Evolutionary conservation across 2,113 vertebrate species (phyloP).

Genomic region (Sceloporus tristichus): DNA sequence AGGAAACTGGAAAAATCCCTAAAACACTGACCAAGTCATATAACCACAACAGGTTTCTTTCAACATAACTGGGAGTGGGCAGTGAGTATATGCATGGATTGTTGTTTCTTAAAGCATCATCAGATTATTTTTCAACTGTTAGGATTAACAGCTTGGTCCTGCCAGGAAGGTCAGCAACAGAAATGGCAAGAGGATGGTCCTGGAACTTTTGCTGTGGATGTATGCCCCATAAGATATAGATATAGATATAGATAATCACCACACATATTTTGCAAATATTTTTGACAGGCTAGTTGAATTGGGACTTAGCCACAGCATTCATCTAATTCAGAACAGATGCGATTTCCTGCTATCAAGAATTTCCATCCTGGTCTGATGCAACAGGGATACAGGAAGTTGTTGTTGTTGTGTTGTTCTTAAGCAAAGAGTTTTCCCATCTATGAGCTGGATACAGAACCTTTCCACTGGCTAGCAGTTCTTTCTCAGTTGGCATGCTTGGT

Average conservation of each 20-base stretch:
- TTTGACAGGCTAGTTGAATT: background rate
- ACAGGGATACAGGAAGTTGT: background rate
- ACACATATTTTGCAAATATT: background rate
- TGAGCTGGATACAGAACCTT: background rate
- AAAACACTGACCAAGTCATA: conserved; percentile 79
- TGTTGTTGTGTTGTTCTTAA: background rate
- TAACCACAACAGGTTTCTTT: conserved; percentile 84
- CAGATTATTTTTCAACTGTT: conserved; percentile 56
- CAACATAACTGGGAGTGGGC: conserved; percentile 77
- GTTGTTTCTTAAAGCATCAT: conserved; percentile 41
- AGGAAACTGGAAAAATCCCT: conserved; percentile 83
- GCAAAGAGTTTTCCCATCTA: background rate
- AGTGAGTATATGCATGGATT: conserved; percentile 58
- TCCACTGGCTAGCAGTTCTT: conserved; percentile 1
- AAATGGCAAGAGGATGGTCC: too few species aligned
- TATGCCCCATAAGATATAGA: background rate
- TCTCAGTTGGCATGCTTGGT: background rate
- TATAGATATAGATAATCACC: too few species aligned
- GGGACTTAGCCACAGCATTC: background rate
- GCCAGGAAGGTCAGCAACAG: background rate
- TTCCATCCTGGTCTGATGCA: background rate
- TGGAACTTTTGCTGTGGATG: background rate
- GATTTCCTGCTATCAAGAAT: background rate
- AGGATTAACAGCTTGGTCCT: conserved; percentile 11
- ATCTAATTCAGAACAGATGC: background rate